Evolutionary conservation across 2,888 invertebrate species (phyloP).

Genomic region (Caenorhabditis imperialis): DNA sequence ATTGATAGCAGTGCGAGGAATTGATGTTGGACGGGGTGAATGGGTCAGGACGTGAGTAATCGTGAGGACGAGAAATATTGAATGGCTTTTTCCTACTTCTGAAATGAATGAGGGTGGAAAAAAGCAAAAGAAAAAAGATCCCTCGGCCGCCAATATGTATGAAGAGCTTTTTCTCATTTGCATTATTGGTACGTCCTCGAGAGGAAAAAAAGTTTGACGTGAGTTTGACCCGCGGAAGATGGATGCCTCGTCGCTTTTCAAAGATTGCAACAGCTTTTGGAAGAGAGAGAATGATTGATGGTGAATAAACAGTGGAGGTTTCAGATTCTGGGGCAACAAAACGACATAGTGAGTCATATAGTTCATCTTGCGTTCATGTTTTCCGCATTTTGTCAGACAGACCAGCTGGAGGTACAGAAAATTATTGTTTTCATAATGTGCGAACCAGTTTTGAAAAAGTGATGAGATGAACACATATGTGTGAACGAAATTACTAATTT

Average conservation of each 20-base stretch:
- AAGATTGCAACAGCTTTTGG: conserved; percentile 25
- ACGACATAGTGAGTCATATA: conserved; percentile 19
- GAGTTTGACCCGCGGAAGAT: conserved; percentile 43
- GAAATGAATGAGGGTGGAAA: neutral
- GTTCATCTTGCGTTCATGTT: conserved; percentile 35
- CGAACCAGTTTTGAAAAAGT: conserved; percentile 14
- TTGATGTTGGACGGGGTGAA: conserved; percentile 28
- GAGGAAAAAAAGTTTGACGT: conserved; percentile 22
- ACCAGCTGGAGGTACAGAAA: conserved; percentile 24
- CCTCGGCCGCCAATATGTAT: neutral
- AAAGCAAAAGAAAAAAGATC: conserved; percentile 3
- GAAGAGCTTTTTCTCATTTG: conserved; percentile 30
- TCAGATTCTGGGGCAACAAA: conserved; percentile 9
- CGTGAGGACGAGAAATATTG: conserved; percentile 9
- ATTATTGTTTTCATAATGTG: conserved; percentile 13
- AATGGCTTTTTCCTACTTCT: conserved; percentile 20
- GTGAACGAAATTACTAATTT: conserved; percentile 10
- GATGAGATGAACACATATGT: neutral
- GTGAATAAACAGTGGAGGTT: conserved; percentile 21
- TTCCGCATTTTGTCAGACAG: conserved; percentile 19
- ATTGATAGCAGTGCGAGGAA: conserved; percentile 40
- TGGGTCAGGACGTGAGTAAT: conserved; percentile 32
- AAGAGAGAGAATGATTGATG: conserved; percentile 37
- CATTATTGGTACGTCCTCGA: conserved; percentile 23
- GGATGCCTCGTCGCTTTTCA: conserved; percentile 35